phyloP scores from a whole-genome alignment of 2,888 invertebrate genomes.

The Eupeodes latifasciatus region DNA sequence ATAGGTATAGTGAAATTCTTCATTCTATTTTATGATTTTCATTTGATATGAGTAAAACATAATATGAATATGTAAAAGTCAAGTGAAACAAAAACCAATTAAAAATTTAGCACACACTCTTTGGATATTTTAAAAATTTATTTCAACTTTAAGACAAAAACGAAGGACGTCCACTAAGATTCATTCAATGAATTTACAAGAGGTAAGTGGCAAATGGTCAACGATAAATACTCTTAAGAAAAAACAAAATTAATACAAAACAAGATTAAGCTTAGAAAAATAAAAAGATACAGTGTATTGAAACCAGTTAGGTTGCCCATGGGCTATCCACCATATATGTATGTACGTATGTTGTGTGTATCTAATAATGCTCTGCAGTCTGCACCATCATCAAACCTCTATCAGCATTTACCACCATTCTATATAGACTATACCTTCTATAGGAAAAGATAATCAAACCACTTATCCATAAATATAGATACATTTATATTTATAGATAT shows the following conservation, averaged over 20 bases:
- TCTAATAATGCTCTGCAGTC: slow-evolving; percentile 8
- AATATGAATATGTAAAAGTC: slow-evolving; percentile 28
- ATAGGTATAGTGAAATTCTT: slow-evolving; percentile 38
- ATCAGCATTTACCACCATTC: slow-evolving; percentile 61
- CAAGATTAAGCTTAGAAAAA: slow-evolving; percentile 54
- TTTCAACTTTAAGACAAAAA: slow-evolving; percentile 45
- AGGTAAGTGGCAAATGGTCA: slow-evolving; percentile 72
- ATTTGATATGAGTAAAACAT: slow-evolving; percentile 15
- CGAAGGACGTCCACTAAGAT: slow-evolving; percentile 65
- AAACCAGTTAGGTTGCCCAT: slow-evolving; percentile 66
- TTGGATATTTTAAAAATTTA: slow-evolving; percentile 62
- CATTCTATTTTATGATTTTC: not conserved
- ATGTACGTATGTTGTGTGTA: not conserved
- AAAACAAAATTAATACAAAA: slow-evolving; percentile 14
- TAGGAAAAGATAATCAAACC: slow-evolving; percentile 68
- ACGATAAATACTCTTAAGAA: slow-evolving; percentile 25
- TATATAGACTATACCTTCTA: slow-evolving; percentile 48
- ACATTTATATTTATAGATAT: slow-evolving; percentile 28
- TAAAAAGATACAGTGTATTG: not conserved
- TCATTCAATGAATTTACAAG: slow-evolving; percentile 69
- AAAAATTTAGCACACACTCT: slow-evolving; percentile 1
- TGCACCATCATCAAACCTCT: slow-evolving; percentile 54
- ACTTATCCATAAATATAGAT: slow-evolving; percentile 59
- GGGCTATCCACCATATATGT: not conserved
- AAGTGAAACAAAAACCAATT: slow-evolving; percentile 11